Evolutionary conservation across 2,888 invertebrate genomes (phyloP).

Genomic region (Aelia acuminata): DNA sequence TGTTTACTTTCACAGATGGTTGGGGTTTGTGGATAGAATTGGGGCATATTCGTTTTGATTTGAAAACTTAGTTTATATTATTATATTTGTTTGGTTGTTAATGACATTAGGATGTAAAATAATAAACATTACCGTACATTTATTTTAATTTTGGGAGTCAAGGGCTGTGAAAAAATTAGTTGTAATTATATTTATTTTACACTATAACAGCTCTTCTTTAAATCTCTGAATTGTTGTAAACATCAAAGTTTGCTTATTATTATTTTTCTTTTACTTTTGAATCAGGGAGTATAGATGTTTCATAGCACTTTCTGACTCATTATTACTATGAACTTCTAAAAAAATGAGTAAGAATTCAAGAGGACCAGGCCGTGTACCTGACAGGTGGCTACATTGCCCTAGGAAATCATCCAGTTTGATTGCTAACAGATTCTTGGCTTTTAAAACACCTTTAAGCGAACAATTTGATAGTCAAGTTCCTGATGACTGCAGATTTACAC

Average conservation of each 20-base stretch:
- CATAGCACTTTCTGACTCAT: slow-evolving; percentile 1
- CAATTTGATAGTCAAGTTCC: slow-evolving; percentile 89
- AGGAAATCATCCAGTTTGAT: slow-evolving; percentile 82
- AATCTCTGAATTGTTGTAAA: background rate
- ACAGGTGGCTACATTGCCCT: slow-evolving; percentile 91
- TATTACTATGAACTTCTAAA: background rate
- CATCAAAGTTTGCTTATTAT: no score
- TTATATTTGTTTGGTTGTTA: background rate
- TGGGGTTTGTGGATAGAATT: slow-evolving; percentile 20
- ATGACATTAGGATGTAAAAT: background rate
- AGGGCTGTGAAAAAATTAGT: background rate
- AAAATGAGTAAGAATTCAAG: slow-evolving; percentile 56
- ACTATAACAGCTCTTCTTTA: background rate
- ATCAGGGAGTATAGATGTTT: slow-evolving; percentile 13
- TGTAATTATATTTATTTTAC: background rate
- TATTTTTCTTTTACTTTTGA: background rate
- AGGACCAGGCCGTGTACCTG: slow-evolving; percentile 80
- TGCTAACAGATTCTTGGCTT: slow-evolving; percentile 89
- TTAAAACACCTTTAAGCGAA: slow-evolving; percentile 92
- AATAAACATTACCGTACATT: background rate
- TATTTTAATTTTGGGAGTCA: background rate
- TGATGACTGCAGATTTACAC: slow-evolving; percentile 84
- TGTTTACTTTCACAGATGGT: slow-evolving; percentile 50
- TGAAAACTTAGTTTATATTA: background rate
- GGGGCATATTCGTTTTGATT: background rate